Evolutionary conservation across 2,888 invertebrate genomes (phyloP), one percentile per base, ranked within the genome.

Genomic region (Ennomos fuscantarius): DNA sequence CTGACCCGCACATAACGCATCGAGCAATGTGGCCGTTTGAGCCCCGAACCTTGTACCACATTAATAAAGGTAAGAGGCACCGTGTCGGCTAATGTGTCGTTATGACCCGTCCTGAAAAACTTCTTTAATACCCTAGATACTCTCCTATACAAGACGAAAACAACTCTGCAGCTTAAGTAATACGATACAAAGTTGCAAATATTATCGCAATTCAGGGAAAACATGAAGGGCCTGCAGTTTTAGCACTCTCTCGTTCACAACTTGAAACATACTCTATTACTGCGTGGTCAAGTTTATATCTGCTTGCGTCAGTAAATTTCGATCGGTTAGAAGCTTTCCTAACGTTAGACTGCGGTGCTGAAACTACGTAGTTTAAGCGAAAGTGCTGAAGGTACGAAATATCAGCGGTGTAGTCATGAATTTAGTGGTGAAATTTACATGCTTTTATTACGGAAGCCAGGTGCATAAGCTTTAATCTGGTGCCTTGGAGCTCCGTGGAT

Each of bases 51-150:
- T 79, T 88, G 89, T 87, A 84, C 80, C 84, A 75, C 86, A 89
- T 89, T 89, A 87, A 87, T 89, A 89, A 87, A 89, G 87, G 89
- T 88, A 87, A 88, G 84, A 81, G 84, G 84, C 80, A 82, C 82
- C 81, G 78, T 84, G 84, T 82, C 83, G 78, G 79, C 85, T 89
- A 90, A 90, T 90, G 89, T 88, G 85, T 81, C 84, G 86, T 90
- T 89, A 90, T 84, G 84, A 79, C 80, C 84, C 82, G 77, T 81
- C 81, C 89, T 84, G 85, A 87, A 88, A 89, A 89, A 89, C 85
- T 86, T 86, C 78, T 82, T 81, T 78, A 73, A 73, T 73, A 78
- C 79, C 81, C 78, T 76, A 72, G 72, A 73, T 60, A 66, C 62
- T 65, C 44, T 34, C 37, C 39, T 46, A 44, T 41, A 45, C 74